Base-by-base conservation (phyloP, 2,113 vertebrate species). In the Phalacrocorax pelagicus region DNA sequence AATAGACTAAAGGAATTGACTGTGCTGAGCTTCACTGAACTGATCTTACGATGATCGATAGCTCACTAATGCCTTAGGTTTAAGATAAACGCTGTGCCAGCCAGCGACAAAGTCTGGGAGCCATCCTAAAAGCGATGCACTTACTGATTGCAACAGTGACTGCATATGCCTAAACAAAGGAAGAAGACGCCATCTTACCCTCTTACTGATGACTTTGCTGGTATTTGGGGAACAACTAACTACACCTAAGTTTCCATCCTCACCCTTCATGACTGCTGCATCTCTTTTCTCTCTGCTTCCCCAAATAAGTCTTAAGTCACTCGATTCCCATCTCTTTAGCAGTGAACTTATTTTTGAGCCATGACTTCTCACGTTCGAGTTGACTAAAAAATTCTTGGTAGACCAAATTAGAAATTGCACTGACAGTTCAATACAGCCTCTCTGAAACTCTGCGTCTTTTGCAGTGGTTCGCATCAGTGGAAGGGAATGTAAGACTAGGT, bases 221-320 rank as follows among this genome's bases (percentile, higher is more conserved):
- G 36, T 51, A 34, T 58, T 57, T n/a, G 24, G 36, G 77, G 44
- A 59, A 32, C 57, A 71, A 8, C 42, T 72, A 44, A 15, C 36
- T 66, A 2, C 69, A 62, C 32, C 66, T 13, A 20, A 44, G 19
- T 82, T 94, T 71, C 65, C 44, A 55, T 63, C 67, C 63, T 92
- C 16, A 8, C 57, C 77, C 73, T 74, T 88, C 22, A 1, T 62
- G 72, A 30, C 72, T 77, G 27, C 13, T 63, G 61, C 24, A 20
- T 19, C 77, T 90, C 83, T 88, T 71, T 67, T 27, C 22, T 85
- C 34, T 90, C 67, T 46, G 89, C 65, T 92, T 95, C 94, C 89
- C 55, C 91, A 74, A 88, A 91, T 94, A 96, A 93, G 61, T 63
- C 44, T 92, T 49, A 66, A 92, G 92, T 96, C 91, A 94, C 92